Percentiles rank a stretch among this genome's conserved stretches.
These are phyloP conservation scores for Parelbella ahira DNA, from an alignment of 2,888 invertebrate species.

Conservation along the genomic window DNA sequence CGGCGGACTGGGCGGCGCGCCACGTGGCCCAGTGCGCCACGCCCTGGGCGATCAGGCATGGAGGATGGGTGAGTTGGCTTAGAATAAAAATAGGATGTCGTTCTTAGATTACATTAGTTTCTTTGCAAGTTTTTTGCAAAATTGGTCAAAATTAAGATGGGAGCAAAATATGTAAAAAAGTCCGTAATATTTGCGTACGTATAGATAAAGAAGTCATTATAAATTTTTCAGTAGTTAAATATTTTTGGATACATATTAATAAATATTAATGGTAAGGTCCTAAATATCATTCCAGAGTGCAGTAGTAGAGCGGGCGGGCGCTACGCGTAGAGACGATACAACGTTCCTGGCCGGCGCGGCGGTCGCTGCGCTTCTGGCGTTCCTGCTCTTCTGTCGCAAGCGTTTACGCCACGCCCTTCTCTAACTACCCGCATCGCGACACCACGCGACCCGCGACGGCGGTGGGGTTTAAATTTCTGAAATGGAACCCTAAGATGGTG, in stretches of 20 bases:
- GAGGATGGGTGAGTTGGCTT: constrained; percentile 76
- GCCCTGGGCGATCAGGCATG: constrained; percentile 78
- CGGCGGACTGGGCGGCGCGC: constrained; percentile 78
- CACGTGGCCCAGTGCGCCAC: constrained; percentile 79
- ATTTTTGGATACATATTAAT: no score
- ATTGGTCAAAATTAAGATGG: no score
- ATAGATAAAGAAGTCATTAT: no score
- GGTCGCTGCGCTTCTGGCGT: constrained; percentile 63
- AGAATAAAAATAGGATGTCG: no score
- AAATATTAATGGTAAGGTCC: no score
- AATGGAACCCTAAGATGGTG: no score
- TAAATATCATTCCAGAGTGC: constrained; percentile 50
- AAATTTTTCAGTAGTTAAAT: no score
- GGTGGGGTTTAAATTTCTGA: background rate
- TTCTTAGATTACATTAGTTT: no score
- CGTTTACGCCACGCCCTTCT: constrained; percentile 58
- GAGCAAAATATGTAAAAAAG: no score
- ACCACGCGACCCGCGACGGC: constrained; percentile 5
- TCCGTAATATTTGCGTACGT: no score
- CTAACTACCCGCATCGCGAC: constrained; percentile 37
- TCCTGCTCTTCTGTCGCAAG: constrained; percentile 61
- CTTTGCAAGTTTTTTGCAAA: no score
- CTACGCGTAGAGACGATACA: constrained; percentile 60
- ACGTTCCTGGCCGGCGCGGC: constrained; percentile 68
- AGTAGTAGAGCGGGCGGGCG: constrained; percentile 67